Base-by-base conservation (phyloP, 2,797 vertebrate species). In the Malacoctenus gilli region DNA sequence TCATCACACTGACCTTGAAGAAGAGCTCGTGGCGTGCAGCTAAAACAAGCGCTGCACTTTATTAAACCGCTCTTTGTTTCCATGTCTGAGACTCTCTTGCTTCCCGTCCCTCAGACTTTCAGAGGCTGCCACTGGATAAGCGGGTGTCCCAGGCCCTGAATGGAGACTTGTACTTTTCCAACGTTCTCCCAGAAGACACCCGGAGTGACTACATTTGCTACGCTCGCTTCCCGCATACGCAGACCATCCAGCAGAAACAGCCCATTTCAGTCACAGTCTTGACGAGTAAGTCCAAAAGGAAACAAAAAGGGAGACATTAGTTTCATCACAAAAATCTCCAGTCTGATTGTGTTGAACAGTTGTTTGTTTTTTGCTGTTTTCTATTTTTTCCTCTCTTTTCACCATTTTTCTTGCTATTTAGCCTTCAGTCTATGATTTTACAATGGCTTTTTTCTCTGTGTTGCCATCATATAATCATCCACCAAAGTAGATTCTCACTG, bases 181-280 rank as follows among this genome's bases (percentile, higher is more conserved):
- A 98, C 13, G 93, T 97, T 35, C 90, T 94, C 66, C 87, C 84
- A 66, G 90, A 95, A 59, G 97, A 99, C 70, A 93, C 92, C 21
- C 91, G 96, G 28, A 94, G 85, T 8, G 96, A 98, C 90, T 99
- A 99, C 83, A 98, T 98, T 86, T 99, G 97, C 83, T 99, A 98
- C 10, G 97, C 97, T 47, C 94, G 97, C 79, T 99, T 99, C 90
- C 96, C 96, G 49, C 93, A 98, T 78, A 98, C 96, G 0, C 97
- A 98, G 80, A 99, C 97, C 71, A 99, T 99, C 82, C 97, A 99
- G 79, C 97, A 99, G 91, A 99, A 99, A 58, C 97, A 99, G 80
- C 97, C 97, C 14, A 97, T 99, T 86, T 96, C 95, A 14, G 89
- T 99, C 74, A 95, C 91, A 21, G 96, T 99, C 67, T 70, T 95